phyloP scores from a whole-genome alignment of 2,797 vertebrate genomes.

The Varecia variegata region DNA sequence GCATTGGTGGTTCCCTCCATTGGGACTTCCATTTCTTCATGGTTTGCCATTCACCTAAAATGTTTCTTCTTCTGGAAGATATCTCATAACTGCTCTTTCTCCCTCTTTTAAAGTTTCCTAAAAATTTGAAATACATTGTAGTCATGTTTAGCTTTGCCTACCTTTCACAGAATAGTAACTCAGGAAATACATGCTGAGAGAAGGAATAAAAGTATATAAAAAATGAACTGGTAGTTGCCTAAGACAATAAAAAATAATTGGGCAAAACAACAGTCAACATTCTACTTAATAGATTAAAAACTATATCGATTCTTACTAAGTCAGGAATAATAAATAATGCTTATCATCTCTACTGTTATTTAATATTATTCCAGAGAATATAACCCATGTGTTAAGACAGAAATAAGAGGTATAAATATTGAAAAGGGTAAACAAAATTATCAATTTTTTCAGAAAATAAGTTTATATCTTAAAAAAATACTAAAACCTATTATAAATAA shows the following conservation, averaged over 20 bases:
- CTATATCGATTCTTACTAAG: background rate
- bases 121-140: background rate
- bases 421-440: background rate
- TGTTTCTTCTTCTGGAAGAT: background rate
- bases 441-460: background rate
- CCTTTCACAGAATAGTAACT: background rate
- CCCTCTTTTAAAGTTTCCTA: background rate
- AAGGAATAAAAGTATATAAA: background rate
- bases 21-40: background rate
- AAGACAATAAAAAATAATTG: background rate
- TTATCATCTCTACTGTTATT: background rate
- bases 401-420: background rate
- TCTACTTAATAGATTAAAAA: background rate
- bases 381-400: background rate
- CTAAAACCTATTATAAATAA: background rate
- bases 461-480: background rate
- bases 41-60: background rate
- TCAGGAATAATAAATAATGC: background rate
- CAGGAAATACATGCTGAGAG: background rate
- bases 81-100: background rate
- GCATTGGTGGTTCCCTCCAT: background rate
- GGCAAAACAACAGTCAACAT: background rate
- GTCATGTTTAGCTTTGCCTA: background rate
- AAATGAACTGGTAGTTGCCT: background rate
- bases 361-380: background rate